phyloP scores from a whole-genome alignment of 2,888 invertebrate species.

The Autographa pulchrina region DNA sequence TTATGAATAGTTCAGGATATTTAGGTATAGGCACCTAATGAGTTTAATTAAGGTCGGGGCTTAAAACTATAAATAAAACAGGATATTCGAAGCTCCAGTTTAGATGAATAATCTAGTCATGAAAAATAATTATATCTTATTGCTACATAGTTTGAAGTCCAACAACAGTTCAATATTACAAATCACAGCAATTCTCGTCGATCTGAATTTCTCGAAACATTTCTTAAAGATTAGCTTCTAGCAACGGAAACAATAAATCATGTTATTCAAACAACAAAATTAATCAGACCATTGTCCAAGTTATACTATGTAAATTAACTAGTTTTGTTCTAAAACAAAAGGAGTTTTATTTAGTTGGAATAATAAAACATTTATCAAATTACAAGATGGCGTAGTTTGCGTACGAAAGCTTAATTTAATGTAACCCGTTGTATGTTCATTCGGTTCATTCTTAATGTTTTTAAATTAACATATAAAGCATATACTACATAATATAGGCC shows the following conservation, averaged over 20 bases:
- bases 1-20: too few species aligned
- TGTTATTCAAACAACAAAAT: background rate
- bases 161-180: background rate
- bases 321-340: background rate
- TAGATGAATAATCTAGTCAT: too few species aligned
- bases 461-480: background rate
- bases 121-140: background rate
- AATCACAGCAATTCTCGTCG: background rate
- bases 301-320: slow-evolving; percentile 5
- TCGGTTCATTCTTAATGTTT: background rate
- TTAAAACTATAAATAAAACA: too few species aligned
- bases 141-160: too few species aligned
- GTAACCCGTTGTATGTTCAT: background rate
- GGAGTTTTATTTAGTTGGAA: background rate
- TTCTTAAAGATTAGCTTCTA: background rate
- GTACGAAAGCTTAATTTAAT: background rate
- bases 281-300: slow-evolving; percentile 6
- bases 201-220: background rate
- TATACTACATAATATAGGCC: background rate
- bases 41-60: too few species aligned
- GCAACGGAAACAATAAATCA: slow-evolving; percentile 2
- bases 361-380: background rate
- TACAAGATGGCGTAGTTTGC: background rate
- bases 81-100: too few species aligned
- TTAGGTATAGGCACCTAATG: too few species aligned